Evolutionary conservation across 2,888 invertebrate species (phyloP), one percentile per base, ranked within the genome.

Genomic region (Odontomyia ornata): DNA sequence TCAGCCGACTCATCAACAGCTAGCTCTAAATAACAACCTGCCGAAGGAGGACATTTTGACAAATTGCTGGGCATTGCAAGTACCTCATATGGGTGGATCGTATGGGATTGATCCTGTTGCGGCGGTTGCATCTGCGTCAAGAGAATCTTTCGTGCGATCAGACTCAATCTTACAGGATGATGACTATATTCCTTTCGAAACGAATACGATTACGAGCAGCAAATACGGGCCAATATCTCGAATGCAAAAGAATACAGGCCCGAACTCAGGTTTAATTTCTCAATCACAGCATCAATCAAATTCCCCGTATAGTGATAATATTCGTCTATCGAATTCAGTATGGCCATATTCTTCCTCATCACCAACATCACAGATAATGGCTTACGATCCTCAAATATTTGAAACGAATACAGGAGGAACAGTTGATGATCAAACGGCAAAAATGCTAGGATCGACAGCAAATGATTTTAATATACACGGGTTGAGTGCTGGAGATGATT

Each of bases 151-250:
- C 81, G 86, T 87, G 18, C 88, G 89, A 36, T 88, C 89, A 43
- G 90, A 90, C 82, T 88, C 89, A 13, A 88, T 90, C 80, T 83
- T 90, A 77, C 88, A 89, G 77, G 90, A 91, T 77, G 91, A 91
- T 82, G 90, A 90, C 80, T 89, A 90, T 82, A 88, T 91, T 76
- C 91, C 92, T 23, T 92, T 91, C 83, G 91, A 91, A 81, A 87
- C 89, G 57, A 87, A 89, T 57, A 89, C 91, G 43, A 85, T 89
- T 30, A 82, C 84, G 21, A 89, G 90, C 36, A 91, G 90, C 81
- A 91, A 91, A 84, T 92, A 89, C 82, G 92, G 92, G 13, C 92
- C 93, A 9, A 93, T 93, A 80, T 92, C 92, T 75, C 85, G 87
- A n/a, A 86, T 86, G 81, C 25, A 77, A 67, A 79, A 76, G 82